phyloP scores from a whole-genome alignment of 2,888 invertebrate species.

The Scaptomyza caliginosa region DNA sequence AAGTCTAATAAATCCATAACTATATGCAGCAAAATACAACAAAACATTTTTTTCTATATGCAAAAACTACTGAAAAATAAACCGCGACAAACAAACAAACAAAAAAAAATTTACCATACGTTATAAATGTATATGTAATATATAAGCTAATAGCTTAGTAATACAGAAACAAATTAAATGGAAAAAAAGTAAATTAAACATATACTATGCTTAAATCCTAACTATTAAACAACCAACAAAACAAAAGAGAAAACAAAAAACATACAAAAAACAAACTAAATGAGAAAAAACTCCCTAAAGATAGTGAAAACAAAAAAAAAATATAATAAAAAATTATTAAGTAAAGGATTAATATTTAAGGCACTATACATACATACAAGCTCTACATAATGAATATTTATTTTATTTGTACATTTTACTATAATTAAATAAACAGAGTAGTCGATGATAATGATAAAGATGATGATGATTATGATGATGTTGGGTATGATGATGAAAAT shows the following conservation, averaged over 20 bases:
- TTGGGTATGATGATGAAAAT: constrained; percentile 16
- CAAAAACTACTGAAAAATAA: no score
- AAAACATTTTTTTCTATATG: constrained; percentile 32
- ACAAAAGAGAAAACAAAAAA: no score
- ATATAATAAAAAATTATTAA: constrained; percentile 39
- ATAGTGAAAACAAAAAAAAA: constrained; percentile 22
- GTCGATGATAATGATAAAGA: constrained; percentile 30
- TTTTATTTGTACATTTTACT: constrained; percentile 82
- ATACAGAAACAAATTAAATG: constrained; percentile 36
- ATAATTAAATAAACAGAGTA: constrained; percentile 73
- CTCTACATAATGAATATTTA: constrained; percentile 80
- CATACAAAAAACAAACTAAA: constrained; percentile 54
- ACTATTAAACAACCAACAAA: constrained; percentile 63
- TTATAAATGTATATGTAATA: constrained; percentile 68
- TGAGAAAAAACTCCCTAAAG: constrained; percentile 55
- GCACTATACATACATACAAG: constrained; percentile 76
- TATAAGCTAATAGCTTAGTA: constrained; percentile 68
- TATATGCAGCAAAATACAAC: constrained; percentile 36
- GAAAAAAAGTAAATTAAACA: constrained; percentile 14
- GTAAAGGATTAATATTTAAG: constrained; percentile 68
- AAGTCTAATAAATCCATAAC: constrained; percentile 28
- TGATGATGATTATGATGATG: constrained; percentile 7
- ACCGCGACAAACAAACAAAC: constrained; percentile 28
- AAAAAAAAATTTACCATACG: constrained; percentile 53
- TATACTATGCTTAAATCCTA: constrained; percentile 75